These are phyloP conservation scores for Therioaphis trifolii DNA, from an alignment of 2,888 invertebrate genomes.

Conservation along the genomic window DNA sequence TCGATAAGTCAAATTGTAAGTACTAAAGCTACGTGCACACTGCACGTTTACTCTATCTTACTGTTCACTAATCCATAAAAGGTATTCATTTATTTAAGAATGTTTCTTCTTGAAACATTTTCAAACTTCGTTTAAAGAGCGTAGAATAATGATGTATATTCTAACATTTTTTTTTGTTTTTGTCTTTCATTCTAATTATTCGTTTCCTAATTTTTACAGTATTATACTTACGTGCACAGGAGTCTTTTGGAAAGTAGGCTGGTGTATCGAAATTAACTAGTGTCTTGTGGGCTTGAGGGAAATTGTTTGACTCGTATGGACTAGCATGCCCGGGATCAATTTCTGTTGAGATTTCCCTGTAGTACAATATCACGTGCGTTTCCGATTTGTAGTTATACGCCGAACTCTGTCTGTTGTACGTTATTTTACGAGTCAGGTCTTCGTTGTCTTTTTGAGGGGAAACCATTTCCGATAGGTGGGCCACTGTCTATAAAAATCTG, in stretches of 20 bases:
- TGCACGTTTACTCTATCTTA: too few relatives aligned
- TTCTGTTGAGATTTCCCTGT: conserved; percentile 55
- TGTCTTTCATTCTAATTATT: too few relatives aligned
- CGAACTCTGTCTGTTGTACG: neutral
- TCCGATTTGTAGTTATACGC: conserved; percentile 14
- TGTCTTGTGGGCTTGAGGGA: conserved; percentile 42
- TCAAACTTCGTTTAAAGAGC: too few relatives aligned
- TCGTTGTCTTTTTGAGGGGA: too few relatives aligned
- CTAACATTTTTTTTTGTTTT: neutral
- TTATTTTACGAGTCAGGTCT: neutral
- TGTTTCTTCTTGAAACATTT: too few relatives aligned
- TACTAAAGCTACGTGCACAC: neutral
- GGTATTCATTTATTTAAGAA: too few relatives aligned
- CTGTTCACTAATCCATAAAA: too few relatives aligned
- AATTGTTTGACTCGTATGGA: conserved; percentile 20
- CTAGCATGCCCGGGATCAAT: neutral
- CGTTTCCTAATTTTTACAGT: too few relatives aligned
- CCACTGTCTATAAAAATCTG: too few relatives aligned
- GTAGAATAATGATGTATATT: too few relatives aligned
- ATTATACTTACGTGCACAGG: too few relatives aligned
- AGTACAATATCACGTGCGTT: conserved; percentile 50
- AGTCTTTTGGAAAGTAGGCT: neutral
- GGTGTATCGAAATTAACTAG: neutral
- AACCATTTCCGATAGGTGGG: too few relatives aligned
- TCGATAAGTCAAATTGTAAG: neutral